Evolutionary conservation across 2,113 vertebrate species (phyloP).

Genomic region (Carettochelys insculpta): DNA sequence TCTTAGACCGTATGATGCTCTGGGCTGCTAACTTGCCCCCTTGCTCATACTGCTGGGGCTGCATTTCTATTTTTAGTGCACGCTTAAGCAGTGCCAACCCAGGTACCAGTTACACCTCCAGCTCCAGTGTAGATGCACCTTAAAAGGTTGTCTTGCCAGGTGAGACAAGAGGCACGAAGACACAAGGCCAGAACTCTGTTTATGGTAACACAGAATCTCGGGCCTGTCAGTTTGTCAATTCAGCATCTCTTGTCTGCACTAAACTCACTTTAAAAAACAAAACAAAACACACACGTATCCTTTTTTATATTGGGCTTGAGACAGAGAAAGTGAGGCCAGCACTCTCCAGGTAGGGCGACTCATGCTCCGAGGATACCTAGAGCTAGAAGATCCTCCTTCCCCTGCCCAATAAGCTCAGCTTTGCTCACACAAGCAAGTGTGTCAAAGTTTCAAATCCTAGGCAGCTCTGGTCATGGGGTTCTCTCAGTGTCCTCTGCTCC

Average conservation of each 20-base stretch:
- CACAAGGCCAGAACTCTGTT: not conserved
- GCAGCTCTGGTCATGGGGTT: not conserved
- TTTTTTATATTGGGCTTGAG: not conserved
- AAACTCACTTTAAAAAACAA: not conserved
- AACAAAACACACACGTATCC: not conserved
- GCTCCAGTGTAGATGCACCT: not conserved
- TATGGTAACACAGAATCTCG: not conserved
- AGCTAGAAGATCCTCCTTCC: not conserved
- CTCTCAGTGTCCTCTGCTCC: rapidly evolving
- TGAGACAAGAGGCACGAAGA: not conserved
- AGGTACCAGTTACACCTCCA: not conserved
- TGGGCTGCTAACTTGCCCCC: not conserved
- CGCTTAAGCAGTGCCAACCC: not conserved
- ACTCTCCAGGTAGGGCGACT: not conserved
- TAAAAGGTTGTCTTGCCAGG: not conserved
- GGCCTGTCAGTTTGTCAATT: not conserved
- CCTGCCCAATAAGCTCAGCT: not conserved
- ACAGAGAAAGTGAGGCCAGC: not conserved
- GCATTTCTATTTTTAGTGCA: not conserved
- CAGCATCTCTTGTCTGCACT: constrained; percentile 6
- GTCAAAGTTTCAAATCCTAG: not conserved
- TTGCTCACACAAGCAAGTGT: not conserved
- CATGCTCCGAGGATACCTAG: not conserved
- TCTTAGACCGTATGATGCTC: not conserved
- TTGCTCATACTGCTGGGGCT: not conserved